phyloP scores from a whole-genome alignment of 2,888 invertebrate genomes.

The Philopedon plagiatum region DNA sequence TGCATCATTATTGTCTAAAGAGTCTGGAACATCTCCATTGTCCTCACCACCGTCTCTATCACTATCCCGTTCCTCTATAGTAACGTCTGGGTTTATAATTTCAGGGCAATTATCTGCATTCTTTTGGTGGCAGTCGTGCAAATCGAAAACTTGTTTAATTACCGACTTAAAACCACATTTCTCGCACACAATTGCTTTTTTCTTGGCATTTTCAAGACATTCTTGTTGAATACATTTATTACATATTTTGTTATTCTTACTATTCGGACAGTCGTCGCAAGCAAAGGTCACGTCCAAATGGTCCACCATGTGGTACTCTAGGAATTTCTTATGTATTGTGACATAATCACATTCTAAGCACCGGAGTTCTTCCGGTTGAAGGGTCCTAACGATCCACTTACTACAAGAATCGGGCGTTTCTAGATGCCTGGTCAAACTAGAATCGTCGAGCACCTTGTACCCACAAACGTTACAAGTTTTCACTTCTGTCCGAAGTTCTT shows the following conservation, averaged over 20 bases:
- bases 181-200: not conserved
- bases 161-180: not conserved
- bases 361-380: not conserved
- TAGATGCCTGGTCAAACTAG: not conserved
- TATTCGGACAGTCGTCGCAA: not conserved
- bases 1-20: too few relatives aligned
- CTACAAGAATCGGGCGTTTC: not conserved
- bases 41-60: too few relatives aligned
- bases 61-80: too few relatives aligned
- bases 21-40: too few relatives aligned
- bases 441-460: not conserved
- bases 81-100: too few relatives aligned
- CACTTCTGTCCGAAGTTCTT: not conserved
- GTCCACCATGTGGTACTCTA: slow-evolving; percentile 9
- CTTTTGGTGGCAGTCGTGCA: not conserved
- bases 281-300: not conserved
- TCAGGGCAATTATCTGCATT: too few relatives aligned
- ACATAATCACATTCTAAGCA: not conserved
- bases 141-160: not conserved
- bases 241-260: not conserved
- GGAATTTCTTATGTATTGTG: not conserved
- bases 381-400: not conserved
- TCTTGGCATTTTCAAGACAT: not conserved
- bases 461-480: not conserved
- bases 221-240: not conserved